These are phyloP conservation scores for Isurus oxyrinchus DNA, from an alignment of 2,113 vertebrate species.

Conservation along the genomic window DNA sequence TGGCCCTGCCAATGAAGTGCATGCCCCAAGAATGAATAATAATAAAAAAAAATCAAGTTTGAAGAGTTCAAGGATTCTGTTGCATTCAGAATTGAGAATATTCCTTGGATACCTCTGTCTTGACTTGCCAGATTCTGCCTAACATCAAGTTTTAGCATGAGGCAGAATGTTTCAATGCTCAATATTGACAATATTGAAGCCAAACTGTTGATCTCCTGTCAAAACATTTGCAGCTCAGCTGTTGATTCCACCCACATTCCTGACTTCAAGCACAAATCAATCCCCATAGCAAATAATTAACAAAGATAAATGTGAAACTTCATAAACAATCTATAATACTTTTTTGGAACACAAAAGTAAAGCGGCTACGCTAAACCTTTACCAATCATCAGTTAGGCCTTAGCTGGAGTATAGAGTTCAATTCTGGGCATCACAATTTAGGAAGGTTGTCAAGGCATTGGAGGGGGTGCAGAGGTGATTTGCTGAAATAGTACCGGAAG, in stretches of 20 bases:
- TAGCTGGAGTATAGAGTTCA: background rate
- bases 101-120: background rate
- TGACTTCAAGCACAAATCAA: background rate
- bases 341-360: background rate
- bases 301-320: background rate
- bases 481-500: background rate
- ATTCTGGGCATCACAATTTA: background rate
- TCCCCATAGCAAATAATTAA: background rate
- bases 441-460: background rate
- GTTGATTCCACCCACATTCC: background rate
- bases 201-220: background rate
- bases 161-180: background rate
- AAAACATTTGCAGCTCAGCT: background rate
- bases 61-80: background rate
- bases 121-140: background rate
- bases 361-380: background rate
- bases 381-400: background rate
- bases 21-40: background rate
- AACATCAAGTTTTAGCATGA: background rate
- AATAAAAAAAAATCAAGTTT: background rate
- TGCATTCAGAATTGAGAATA: background rate
- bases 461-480: background rate
- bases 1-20: background rate
- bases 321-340: background rate
- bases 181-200: constrained; percentile 12